Evolutionary conservation across 1,140 invertebrate genomes (phyloP).

Genomic region (Drosophila novamexicana): DNA sequence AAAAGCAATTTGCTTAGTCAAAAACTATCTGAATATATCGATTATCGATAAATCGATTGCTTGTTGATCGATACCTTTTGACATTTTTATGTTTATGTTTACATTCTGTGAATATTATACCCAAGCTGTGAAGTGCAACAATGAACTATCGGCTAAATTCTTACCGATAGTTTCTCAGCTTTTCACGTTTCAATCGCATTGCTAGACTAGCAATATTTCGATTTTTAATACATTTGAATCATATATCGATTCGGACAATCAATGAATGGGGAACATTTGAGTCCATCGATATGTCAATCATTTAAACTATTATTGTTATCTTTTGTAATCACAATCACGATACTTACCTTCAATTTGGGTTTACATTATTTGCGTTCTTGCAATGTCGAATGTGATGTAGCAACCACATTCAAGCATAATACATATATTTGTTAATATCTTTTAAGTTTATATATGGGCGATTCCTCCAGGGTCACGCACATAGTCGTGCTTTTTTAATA

Average conservation of each 20-base stretch:
- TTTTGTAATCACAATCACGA: too few relatives aligned
- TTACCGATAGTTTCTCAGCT: not conserved
- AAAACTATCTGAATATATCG: not conserved
- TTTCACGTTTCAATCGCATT: not conserved
- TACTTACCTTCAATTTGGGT: too few relatives aligned
- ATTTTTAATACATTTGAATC: not conserved
- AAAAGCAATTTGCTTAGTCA: too few relatives aligned
- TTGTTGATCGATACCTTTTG: not conserved
- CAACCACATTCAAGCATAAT: not conserved
- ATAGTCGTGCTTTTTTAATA: too few relatives aligned
- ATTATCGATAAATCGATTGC: not conserved
- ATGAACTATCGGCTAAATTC: not conserved
- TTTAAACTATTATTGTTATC: too few relatives aligned
- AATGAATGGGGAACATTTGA: not conserved
- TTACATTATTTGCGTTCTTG: not conserved
- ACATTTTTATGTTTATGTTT: not conserved
- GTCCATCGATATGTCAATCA: not conserved
- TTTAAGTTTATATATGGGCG: not conserved
- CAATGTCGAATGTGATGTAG: not conserved
- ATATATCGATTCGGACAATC: not conserved
- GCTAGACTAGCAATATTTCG: not conserved
- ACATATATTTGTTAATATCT: not conserved
- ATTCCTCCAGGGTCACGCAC: not conserved
- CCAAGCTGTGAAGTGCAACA: not conserved
- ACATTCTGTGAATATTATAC: not conserved